phyloP scores from a whole-genome alignment of 2,888 invertebrate species.

The Drosophila falleni region DNA sequence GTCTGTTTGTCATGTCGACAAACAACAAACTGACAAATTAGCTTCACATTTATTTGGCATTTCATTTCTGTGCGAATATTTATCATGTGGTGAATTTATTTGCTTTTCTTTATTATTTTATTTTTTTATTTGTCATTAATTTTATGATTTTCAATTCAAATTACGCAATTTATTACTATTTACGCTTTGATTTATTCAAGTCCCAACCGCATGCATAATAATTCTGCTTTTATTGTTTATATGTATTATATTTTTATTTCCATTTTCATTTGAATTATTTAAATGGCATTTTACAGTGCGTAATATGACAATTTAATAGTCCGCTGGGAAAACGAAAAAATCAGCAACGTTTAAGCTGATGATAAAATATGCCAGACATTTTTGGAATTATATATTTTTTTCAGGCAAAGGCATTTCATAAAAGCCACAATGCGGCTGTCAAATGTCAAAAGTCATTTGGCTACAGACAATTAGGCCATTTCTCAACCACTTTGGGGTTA shows the following conservation, averaged over 20 bases:
- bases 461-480: conserved; percentile 29
- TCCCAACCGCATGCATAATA: conserved; percentile 35
- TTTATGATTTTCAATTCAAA: conserved; percentile 62
- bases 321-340: conserved; percentile 29
- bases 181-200: conserved; percentile 61
- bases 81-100: conserved; percentile 18
- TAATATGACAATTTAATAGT: conserved; percentile 49
- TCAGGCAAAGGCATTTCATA: conserved; percentile 12
- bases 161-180: conserved; percentile 67
- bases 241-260: conserved; percentile 13
- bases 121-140: conserved; percentile 49
- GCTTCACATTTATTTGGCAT: conserved; percentile 68
- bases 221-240: conserved; percentile 21
- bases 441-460: conserved; percentile 34
- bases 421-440: conserved; percentile 22
- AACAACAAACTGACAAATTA: conserved; percentile 69
- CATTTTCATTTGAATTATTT: conserved; percentile 43
- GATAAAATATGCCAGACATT: conserved; percentile 28
- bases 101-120: conserved; percentile 9
- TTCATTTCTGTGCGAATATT: conserved; percentile 39
- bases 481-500: conserved; percentile 32
- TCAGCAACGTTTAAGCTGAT: conserved; percentile 29
- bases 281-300: conserved; percentile 58
- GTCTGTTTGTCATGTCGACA: conserved; percentile 28
- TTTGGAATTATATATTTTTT: conserved; percentile 12